A percentile compares a stretch with the other conserved stretches of the same genome.
Evolutionary conservation across 1,140 invertebrate species (phyloP).

Genomic region (Orius insidiosus): DNA sequence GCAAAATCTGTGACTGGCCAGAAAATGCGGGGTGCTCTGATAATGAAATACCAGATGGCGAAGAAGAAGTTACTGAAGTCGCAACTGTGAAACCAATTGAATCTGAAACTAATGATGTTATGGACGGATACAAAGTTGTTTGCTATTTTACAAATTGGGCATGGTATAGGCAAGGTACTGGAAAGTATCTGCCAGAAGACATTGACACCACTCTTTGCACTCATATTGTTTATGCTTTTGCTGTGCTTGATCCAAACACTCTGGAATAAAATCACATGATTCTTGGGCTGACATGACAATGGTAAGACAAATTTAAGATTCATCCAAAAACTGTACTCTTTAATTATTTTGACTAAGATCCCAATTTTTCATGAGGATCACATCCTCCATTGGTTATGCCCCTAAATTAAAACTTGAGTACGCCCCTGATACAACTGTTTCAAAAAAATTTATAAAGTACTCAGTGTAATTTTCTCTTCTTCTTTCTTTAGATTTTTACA

Average conservation of each 20-base stretch:
- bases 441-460: too few relatives aligned
- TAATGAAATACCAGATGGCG: conserved; percentile 13
- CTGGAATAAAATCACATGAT: conserved; percentile 68
- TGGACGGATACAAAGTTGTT: conserved; percentile 47
- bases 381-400: too few relatives aligned
- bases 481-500: conserved; percentile 54
- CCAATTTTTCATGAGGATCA: too few relatives aligned
- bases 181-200: conserved; percentile 65
- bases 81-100: background rate
- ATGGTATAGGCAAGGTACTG: conserved; percentile 67
- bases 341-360: too few relatives aligned
- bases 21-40: conserved; percentile 15
- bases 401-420: too few relatives aligned
- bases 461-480: too few relatives aligned
- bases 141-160: conserved; percentile 93
- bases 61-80: conserved; percentile 12
- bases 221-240: conserved; percentile 83
- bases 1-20: conserved; percentile 55
- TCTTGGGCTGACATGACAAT: conserved; percentile 80
- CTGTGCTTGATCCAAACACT: conserved; percentile 60
- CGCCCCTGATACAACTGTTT: too few relatives aligned
- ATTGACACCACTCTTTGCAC: conserved; percentile 76
- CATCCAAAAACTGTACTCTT: too few relatives aligned
- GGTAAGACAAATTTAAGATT: conserved; percentile 39
- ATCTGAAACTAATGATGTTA: background rate